A percentile compares a stretch with the other conserved stretches of the same genome.
phyloP scores from a whole-genome alignment of 1,140 invertebrate genomes.

The Leptopilina clavipes region DNA sequence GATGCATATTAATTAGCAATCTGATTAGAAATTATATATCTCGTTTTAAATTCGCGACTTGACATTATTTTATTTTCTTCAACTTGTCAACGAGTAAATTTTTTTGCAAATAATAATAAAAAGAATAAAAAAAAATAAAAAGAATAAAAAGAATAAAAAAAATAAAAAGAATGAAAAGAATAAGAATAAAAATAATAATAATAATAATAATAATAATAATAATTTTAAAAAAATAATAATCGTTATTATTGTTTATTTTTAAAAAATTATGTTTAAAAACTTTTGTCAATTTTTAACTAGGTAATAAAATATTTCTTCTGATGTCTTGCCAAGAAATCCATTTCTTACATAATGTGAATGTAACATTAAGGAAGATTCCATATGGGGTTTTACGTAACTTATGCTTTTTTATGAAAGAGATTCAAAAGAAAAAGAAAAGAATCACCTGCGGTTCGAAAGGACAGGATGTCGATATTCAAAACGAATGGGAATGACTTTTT shows the following conservation, averaged over 20 bases:
- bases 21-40: neutral
- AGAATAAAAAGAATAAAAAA: too few species aligned
- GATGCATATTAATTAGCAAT: slow-evolving; percentile 12
- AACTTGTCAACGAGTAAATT: too few species aligned
- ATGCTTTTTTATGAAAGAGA: neutral
- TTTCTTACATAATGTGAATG: neutral
- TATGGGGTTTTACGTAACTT: neutral
- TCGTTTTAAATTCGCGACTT: neutral
- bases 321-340: neutral
- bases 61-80: neutral
- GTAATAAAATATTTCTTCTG: too few species aligned
- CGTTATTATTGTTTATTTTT: too few species aligned
- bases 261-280: too few species aligned
- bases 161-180: too few species aligned
- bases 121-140: too few species aligned
- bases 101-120: too few species aligned
- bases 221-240: too few species aligned
- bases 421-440: slow-evolving; percentile 9
- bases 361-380: slow-evolving; percentile 5
- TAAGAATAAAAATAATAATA: too few species aligned
- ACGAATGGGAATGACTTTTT: slow-evolving; percentile 11
- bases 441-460: slow-evolving; percentile 17
- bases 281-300: too few species aligned
- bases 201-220: too few species aligned
- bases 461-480: slow-evolving; percentile 19